These are phyloP conservation scores for Cardinalis cardinalis DNA, from an alignment of 2,113 vertebrate genomes.

Conservation along the genomic window DNA sequence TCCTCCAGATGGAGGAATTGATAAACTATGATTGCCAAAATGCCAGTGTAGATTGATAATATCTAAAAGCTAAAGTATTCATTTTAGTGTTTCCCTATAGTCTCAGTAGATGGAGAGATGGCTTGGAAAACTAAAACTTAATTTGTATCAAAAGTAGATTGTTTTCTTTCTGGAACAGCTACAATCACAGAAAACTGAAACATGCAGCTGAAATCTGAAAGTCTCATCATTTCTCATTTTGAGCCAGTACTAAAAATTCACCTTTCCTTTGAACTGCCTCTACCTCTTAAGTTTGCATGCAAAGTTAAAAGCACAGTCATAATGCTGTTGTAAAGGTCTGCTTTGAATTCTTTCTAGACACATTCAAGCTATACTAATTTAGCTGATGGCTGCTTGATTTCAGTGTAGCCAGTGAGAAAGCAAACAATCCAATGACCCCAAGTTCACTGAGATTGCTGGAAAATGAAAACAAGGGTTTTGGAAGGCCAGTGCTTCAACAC, in stretches of 20 bases:
- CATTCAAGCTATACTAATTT: background rate
- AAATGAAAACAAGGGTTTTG: slow-evolving; percentile 57
- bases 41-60: background rate
- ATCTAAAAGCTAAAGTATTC: background rate
- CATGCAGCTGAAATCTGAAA: background rate
- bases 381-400: slow-evolving; percentile 3
- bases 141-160: background rate
- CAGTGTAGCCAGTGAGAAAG: slow-evolving; percentile 42
- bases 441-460: slow-evolving; percentile 67
- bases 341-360: background rate
- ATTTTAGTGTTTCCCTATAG: background rate
- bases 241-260: background rate
- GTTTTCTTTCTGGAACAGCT: background rate
- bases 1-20: background rate
- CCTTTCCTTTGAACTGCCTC: background rate
- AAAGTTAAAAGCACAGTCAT: background rate
- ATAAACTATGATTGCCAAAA: background rate
- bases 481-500: slow-evolving; percentile 39
- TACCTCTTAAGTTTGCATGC: background rate
- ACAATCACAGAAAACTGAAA: background rate
- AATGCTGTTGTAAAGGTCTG: background rate
- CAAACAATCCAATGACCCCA: slow-evolving; percentile 44
- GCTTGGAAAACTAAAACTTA: background rate
- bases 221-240: background rate
- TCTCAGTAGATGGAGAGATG: background rate